A percentile compares a stretch with the other conserved stretches of the same genome.
Conservation (phyloP, 2,113 vertebrate genomes). For the Rhizomys pruinosus region DNA sequence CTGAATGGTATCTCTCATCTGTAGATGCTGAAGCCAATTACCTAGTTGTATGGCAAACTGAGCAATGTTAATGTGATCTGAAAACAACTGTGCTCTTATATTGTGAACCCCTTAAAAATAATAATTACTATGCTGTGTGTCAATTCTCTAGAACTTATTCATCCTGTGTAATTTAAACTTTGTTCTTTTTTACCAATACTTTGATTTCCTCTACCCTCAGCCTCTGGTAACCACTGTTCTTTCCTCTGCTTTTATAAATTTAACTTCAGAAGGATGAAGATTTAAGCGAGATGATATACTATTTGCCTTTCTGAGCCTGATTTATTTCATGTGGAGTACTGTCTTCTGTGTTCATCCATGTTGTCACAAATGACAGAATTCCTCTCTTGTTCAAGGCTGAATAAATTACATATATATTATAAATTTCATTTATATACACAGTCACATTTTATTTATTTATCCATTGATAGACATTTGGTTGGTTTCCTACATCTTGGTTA, state of each 20-base stretch:
- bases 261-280: background rate
- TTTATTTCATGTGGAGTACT: background rate
- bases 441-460: background rate
- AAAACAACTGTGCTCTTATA: too few species aligned
- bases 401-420: background rate
- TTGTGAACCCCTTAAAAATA: too few species aligned
- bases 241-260: background rate
- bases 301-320: background rate
- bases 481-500: background rate
- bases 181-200: background rate
- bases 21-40: too few species aligned
- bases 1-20: too few species aligned
- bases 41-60: too few species aligned
- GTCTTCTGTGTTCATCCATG: background rate
- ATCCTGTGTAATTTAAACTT: background rate
- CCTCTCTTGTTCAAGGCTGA: background rate
- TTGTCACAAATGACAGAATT: slow-evolving; percentile 12
- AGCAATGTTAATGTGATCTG: too few species aligned
- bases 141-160: background rate
- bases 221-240: background rate
- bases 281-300: background rate
- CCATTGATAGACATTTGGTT: background rate
- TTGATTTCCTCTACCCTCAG: background rate
- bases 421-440: background rate
- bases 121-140: too few species aligned